phyloP scores from a whole-genome alignment of 2,888 invertebrate genomes.

The Melolontha melolontha region DNA sequence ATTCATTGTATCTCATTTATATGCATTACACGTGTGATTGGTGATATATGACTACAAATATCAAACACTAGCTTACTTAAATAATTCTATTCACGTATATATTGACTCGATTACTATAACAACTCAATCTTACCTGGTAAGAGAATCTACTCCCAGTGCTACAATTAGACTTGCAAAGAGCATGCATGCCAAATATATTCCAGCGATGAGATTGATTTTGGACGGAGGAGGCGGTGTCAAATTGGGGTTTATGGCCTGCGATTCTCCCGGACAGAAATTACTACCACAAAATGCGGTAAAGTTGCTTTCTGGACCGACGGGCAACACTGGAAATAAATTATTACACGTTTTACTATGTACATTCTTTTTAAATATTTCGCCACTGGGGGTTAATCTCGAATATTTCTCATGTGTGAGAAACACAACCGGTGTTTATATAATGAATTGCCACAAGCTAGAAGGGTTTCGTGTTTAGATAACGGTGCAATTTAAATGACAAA shows the following conservation, averaged over 20 bases:
- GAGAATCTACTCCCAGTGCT: conserved; percentile 82
- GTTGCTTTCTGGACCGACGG: conserved; percentile 51
- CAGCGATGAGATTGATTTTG: conserved; percentile 83
- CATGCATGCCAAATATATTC: conserved; percentile 87
- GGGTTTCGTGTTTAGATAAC: background rate
- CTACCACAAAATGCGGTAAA: conserved; percentile 73
- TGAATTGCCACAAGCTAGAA: background rate
- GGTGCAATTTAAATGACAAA: background rate
- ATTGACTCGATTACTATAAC: background rate
- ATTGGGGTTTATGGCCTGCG: conserved; percentile 69
- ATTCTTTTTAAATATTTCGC: too few species aligned
- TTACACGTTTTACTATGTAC: conserved; percentile 8
- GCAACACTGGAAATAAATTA: conserved; percentile 32
- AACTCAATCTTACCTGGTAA: conserved; percentile 72
- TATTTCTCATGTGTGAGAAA: background rate
- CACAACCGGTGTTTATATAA: background rate
- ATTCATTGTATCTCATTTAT: too few species aligned
- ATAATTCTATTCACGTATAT: background rate
- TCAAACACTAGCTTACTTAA: too few species aligned
- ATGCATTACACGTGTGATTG: too few species aligned
- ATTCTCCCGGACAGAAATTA: conserved; percentile 76
- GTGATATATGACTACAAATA: too few species aligned
- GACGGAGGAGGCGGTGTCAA: conserved; percentile 77
- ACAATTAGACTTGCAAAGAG: conserved; percentile 79
- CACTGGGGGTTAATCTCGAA: too few species aligned